These are phyloP conservation scores for Pyrochroa serraticornis DNA, from an alignment of 2,888 invertebrate species.

Conservation along the genomic window DNA sequence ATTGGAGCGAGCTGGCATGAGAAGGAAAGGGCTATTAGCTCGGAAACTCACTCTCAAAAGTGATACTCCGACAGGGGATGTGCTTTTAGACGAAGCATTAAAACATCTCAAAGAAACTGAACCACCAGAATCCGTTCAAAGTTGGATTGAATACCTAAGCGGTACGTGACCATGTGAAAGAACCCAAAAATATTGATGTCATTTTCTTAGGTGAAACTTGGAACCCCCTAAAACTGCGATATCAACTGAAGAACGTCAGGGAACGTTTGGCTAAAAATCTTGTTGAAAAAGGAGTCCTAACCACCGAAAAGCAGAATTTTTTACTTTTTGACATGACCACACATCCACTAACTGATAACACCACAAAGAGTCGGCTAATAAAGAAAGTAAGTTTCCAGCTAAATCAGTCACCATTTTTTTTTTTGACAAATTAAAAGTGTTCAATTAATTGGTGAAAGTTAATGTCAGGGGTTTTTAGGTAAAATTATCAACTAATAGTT, in stretches of 20 bases:
- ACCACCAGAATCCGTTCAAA: constrained; percentile 95
- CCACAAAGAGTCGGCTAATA: constrained; percentile 93
- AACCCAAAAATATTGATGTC: too few species aligned
- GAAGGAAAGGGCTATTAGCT: constrained; percentile 87
- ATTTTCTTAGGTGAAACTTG: constrained; percentile 87
- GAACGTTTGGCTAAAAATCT: constrained; percentile 99
- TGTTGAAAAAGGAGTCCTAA: constrained; percentile 98
- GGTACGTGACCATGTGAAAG: constrained; percentile 57
- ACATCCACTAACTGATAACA: constrained; percentile 95
- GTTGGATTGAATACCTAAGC: constrained; percentile 99
- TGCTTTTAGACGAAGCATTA: constrained; percentile 90
- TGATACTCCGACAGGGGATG: constrained; percentile 97
- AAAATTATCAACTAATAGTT: neutral
- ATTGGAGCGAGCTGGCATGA: constrained; percentile 95
- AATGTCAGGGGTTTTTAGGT: neutral
- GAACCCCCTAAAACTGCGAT: constrained; percentile 98
- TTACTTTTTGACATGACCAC: constrained; percentile 99
- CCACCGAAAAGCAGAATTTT: constrained; percentile 99
- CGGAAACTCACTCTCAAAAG: constrained; percentile 83
- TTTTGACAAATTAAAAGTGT: neutral
- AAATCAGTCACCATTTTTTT: neutral
- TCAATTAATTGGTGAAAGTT: neutral
- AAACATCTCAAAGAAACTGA: constrained; percentile 99
- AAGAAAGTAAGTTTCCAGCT: constrained; percentile 75
- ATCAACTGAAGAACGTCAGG: constrained; percentile 97